Evolutionary conservation across 2,113 vertebrate genomes (phyloP), one percentile per base, ranked within the genome.

Genomic region (Pelusios castaneus): DNA sequence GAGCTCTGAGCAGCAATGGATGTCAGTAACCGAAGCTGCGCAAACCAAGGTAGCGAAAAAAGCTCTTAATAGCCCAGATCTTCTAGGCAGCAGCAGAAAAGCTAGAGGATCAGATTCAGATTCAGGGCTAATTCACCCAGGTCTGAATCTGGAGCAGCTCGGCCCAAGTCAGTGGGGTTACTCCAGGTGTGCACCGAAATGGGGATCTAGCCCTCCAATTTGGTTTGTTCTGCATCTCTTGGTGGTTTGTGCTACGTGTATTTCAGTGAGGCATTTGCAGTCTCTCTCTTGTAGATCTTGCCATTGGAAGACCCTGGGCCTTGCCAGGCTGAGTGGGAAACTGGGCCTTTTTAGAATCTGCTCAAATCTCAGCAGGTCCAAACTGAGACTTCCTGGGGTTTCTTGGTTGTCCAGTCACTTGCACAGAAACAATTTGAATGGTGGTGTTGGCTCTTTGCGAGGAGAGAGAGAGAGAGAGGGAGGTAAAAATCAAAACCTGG

Each of bases 281-380:
- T 17, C 67, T 80, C 45, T 58, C 70, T 88, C 56, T 82, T 41
- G 86, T 91, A 89, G 56, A 67, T 70, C 60, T 58, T 4, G 17
- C 76, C 84, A 87, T 92, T 91, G 81, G 93, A 78, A 34, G 8
- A 0, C 8, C 75, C 85, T 8, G 21, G 80, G 94, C 94, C 2
- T 0, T 76, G 84, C 51, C 85, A 63, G 83, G 12, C 38, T 10
- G 82, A 67, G 49, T 80, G 95, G 43, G 91, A 49, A 76, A 9
- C 54, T n/a, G 78, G 83, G 91, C 80, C 87, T 96, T 91, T 16
- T 86, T 84, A 77, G 67, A 88, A 80, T 56, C 27, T 54, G 10
- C 6, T 78, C 43, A 91, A 19, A 67, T 67, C 34, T 67, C 8
- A 67, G 60, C 60, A 67, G 91, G 94, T 89, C 83, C 93, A 94